Evolutionary conservation across 1,140 invertebrate genomes (phyloP), one percentile per base, ranked within the genome.

Genomic region (Aphaenogaster rudis): DNA sequence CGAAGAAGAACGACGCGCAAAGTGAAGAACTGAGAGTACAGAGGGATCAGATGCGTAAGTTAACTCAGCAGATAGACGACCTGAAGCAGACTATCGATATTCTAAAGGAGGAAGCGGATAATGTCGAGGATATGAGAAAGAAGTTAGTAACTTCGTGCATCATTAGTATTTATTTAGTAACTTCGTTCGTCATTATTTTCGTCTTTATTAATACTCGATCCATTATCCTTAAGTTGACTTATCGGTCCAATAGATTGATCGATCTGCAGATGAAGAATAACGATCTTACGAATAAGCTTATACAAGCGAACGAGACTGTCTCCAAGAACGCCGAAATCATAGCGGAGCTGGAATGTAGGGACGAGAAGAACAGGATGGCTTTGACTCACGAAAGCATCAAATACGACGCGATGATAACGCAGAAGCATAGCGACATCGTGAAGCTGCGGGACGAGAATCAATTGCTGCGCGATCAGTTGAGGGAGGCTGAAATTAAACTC

Each of bases 401-500:
- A 63, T 80, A 88, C 9, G 50, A 91, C 6, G 66, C 33, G 3
- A 11, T 50, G 28, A 28, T 90, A 21, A 78, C 42, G 54, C 64
- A 86, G 50, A 86, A 88, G 17, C 72, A 63, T 54, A 5, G 13
- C 36, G 81, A 88, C n/a, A 76, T 91, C 13, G 28, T 45, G 50
- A 86, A 63, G 9, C 63, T 92, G 6, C 59, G 69, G 39, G 17
- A 87, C 8, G 84, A 88, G 71, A 92, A 91, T 69, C 69, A 59
- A n/a, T 63, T 36, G 6, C 33, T 89, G 39, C 66, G 50, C 11
- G 48, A 78, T 48, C 84, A 91, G 48, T 64, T 90, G 0, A 78
- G 42, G n/a, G n/a, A 84, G 15, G n/a, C 50, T 6, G 88, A 88
- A 45, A 39, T 39, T 17, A 79, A 88, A 63, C 82, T 92, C 21